Percentiles rank a stretch among this genome's conserved stretches.
Conservation (phyloP, 2,888 invertebrate species). For the Aphodius granarius region DNA sequence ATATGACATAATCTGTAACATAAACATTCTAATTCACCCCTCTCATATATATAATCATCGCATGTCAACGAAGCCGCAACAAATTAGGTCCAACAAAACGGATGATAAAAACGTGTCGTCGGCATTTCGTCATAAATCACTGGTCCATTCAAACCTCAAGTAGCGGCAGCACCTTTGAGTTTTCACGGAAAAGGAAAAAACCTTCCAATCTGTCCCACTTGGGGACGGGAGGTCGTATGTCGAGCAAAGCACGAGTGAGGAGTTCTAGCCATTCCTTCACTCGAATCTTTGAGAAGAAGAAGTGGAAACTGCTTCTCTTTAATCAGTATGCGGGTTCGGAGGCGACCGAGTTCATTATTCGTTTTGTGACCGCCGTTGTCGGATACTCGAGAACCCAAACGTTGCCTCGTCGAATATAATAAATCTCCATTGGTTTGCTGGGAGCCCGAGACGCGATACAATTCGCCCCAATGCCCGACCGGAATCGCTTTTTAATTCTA, state of each 20-base stretch:
- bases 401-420: conserved; percentile 4
- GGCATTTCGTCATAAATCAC: background rate
- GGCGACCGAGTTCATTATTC: conserved; percentile 8
- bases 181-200: background rate
- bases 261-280: background rate
- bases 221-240: background rate
- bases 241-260: background rate
- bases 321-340: conserved; percentile 14
- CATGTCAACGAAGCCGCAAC: background rate
- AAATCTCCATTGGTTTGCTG: conserved; percentile 8
- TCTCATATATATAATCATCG: background rate
- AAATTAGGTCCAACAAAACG: background rate
- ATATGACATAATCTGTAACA: background rate
- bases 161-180: background rate
- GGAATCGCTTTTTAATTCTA: conserved; percentile 1
- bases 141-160: background rate
- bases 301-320: background rate
- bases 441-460: background rate
- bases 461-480: background rate
- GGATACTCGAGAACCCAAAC: background rate
- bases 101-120: background rate
- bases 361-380: background rate
- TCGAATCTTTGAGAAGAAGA: background rate
- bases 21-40: background rate
- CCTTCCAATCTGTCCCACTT: background rate